Evolutionary conservation across 2,113 vertebrate genomes (phyloP).

Genomic region (Mormoops blainvillei): DNA sequence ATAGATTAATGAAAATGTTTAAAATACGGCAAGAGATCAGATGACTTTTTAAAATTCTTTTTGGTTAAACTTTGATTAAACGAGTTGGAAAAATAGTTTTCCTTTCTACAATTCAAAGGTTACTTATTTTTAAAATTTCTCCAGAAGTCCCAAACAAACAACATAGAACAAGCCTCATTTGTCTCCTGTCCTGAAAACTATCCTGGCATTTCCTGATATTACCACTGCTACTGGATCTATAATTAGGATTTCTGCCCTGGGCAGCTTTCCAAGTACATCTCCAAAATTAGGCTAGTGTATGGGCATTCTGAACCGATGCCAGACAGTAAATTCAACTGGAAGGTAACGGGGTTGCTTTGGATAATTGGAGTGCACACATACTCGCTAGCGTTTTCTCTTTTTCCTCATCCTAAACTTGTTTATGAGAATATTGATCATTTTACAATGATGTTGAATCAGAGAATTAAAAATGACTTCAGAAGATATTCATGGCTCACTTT

Average conservation of each 20-base stretch:
- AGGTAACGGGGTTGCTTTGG: constrained; percentile 40
- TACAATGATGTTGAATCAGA: constrained; percentile 45
- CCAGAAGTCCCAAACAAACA: background rate
- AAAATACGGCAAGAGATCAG: background rate
- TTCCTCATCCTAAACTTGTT: constrained; percentile 51
- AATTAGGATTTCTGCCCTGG: constrained; percentile 63
- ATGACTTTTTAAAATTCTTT: background rate
- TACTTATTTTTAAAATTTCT: background rate
- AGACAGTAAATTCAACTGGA: constrained; percentile 63
- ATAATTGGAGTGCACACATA: constrained; percentile 56
- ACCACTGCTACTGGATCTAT: constrained; percentile 38
- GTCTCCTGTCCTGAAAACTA: background rate
- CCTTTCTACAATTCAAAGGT: background rate
- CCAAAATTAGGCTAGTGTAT: constrained; percentile 63
- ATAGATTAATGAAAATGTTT: constrained; percentile 1
- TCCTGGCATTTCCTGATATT: background rate
- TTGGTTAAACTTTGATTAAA: constrained; percentile 23
- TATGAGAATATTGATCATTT: constrained; percentile 44
- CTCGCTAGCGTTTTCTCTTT: constrained; percentile 61
- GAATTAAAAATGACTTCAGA: constrained; percentile 55
- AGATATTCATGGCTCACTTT: background rate
- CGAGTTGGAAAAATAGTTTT: constrained; percentile 14
- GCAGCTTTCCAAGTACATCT: constrained; percentile 63
- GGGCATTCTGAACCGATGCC: constrained; percentile 58
- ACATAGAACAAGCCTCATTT: background rate